Conservation (phyloP, 2,888 invertebrate species). For the Epiblema foenella region DNA sequence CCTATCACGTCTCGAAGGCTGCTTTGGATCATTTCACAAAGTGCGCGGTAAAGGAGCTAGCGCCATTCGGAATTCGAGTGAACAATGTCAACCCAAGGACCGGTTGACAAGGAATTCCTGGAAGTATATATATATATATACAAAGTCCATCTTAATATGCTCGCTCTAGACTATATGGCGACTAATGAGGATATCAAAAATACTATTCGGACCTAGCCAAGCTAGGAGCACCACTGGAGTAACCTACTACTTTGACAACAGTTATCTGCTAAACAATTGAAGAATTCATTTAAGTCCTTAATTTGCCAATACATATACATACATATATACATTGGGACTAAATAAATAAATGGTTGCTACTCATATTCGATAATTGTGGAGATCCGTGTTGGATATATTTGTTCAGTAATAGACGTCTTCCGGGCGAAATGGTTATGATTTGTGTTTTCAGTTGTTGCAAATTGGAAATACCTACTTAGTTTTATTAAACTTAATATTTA, state of each 20-base stretch:
- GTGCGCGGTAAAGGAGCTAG: conserved; percentile 87
- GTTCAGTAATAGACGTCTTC: too few relatives aligned
- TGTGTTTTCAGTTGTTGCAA: too few relatives aligned
- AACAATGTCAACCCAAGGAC: conserved; percentile 87
- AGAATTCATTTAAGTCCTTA: not conserved
- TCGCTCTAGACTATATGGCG: conserved; percentile 16
- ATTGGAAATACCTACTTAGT: too few relatives aligned
- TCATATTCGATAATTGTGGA: too few relatives aligned
- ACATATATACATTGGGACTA: too few relatives aligned
- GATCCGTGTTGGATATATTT: too few relatives aligned
- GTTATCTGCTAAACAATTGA: conserved; percentile 29
- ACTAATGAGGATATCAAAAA: conserved; percentile 22
- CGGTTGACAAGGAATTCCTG: conserved; percentile 33
- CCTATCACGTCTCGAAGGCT: conserved; percentile 89
- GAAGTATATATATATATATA: too few relatives aligned
- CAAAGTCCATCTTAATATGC: not conserved
- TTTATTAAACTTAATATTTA: too few relatives aligned
- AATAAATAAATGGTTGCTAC: too few relatives aligned
- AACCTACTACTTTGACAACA: conserved; percentile 25
- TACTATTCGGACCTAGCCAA: conserved; percentile 18
- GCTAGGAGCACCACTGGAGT: conserved; percentile 34
- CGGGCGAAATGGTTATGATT: too few relatives aligned
- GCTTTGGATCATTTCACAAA: conserved; percentile 91
- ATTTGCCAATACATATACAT: too few relatives aligned
- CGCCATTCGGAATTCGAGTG: conserved; percentile 84